phyloP scores from a whole-genome alignment of 2,888 invertebrate species.

The Chrysopilus asiliformis region DNA sequence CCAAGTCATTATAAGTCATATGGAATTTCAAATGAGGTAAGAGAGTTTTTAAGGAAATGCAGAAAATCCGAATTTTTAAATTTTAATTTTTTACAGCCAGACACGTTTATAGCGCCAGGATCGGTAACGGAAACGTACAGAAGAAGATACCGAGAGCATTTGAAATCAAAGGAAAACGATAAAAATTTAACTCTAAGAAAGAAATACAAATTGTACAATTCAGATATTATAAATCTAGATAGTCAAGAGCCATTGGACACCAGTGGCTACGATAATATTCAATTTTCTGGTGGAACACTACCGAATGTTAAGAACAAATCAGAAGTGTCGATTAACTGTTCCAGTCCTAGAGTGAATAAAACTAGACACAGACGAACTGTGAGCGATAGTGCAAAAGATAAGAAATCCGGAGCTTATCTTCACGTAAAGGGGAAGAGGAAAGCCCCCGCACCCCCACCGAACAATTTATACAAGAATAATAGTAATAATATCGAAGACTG shows the following conservation, averaged over 20 bases:
- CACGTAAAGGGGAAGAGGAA: slow-evolving; percentile 65
- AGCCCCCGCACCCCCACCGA: slow-evolving; percentile 55
- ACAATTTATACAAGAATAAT: slow-evolving; percentile 6
- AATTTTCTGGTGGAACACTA: slow-evolving; percentile 30
- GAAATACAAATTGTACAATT: slow-evolving; percentile 45
- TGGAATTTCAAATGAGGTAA: slow-evolving; percentile 21
- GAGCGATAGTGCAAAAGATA: slow-evolving; percentile 47
- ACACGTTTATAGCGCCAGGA: slow-evolving; percentile 38
- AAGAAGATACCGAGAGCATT: no score
- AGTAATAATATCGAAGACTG: slow-evolving; percentile 8
- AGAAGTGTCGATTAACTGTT: slow-evolving; percentile 5
- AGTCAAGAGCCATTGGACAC: no score
- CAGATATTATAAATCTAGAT: slow-evolving; percentile 12
- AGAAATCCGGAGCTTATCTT: slow-evolving; percentile 41
- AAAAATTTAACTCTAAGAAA: slow-evolving; percentile 42
- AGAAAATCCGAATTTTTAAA: not conserved
- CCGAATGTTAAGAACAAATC: slow-evolving; percentile 20
- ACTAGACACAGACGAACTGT: slow-evolving; percentile 35
- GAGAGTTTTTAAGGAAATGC: not conserved
- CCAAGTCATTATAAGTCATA: slow-evolving; percentile 40
- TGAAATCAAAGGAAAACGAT: slow-evolving; percentile 24
- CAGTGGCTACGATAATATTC: slow-evolving; percentile 11
- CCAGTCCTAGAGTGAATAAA: slow-evolving; percentile 1
- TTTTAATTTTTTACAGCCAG: slow-evolving; percentile 22
- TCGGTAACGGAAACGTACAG: no score